A percentile compares a stretch with the other conserved stretches of the same genome.
Conservation (phyloP, 2,113 vertebrate genomes). For the Illadopsis cleaveri region DNA sequence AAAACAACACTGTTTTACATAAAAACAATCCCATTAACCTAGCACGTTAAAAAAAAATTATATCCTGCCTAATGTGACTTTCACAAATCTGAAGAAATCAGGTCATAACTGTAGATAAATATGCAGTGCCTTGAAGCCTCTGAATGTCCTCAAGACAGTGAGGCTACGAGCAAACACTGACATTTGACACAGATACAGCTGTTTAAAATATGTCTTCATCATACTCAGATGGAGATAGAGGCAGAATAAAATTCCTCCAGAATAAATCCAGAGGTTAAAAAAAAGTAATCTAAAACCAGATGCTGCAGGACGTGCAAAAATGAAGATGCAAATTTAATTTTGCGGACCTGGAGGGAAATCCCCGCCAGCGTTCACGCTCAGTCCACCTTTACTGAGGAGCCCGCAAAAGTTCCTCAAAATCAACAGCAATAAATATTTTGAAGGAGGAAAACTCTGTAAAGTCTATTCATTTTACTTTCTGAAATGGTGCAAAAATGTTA, state of each 20-base stretch:
- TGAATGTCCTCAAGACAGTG: slow-evolving; percentile 52
- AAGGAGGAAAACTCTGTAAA: slow-evolving; percentile 64
- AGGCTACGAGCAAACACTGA: slow-evolving; percentile 59
- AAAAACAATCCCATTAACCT: not conserved
- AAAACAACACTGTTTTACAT: not conserved
- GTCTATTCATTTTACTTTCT: slow-evolving; percentile 67
- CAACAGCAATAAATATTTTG: slow-evolving; percentile 43
- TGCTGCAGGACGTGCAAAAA: slow-evolving; percentile 29
- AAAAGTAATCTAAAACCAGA: slow-evolving; percentile 57
- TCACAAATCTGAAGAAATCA: slow-evolving; percentile 26
- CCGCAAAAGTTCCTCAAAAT: not conserved
- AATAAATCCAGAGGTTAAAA: slow-evolving; percentile 38
- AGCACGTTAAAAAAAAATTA: not conserved
- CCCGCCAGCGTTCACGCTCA: fast-evolving
- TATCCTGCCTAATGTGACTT: not conserved
- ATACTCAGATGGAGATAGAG: slow-evolving; percentile 70
- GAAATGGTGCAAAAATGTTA: slow-evolving; percentile 81
- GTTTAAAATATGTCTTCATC: slow-evolving; percentile 76
- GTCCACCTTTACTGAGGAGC: not conserved
- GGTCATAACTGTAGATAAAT: slow-evolving; percentile 24
- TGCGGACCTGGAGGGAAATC: slow-evolving; percentile 15
- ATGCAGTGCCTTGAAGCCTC: slow-evolving; percentile 45
- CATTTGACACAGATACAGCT: slow-evolving; percentile 74
- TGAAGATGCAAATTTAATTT: slow-evolving; percentile 20
- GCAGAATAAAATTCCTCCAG: slow-evolving; percentile 9